Evolutionary conservation across 30 jellyfish, hydroid and myxozoan genomes (phyloP), one percentile per base, ranked within the genome.

Genomic region (Morbakka virulenta): DNA sequence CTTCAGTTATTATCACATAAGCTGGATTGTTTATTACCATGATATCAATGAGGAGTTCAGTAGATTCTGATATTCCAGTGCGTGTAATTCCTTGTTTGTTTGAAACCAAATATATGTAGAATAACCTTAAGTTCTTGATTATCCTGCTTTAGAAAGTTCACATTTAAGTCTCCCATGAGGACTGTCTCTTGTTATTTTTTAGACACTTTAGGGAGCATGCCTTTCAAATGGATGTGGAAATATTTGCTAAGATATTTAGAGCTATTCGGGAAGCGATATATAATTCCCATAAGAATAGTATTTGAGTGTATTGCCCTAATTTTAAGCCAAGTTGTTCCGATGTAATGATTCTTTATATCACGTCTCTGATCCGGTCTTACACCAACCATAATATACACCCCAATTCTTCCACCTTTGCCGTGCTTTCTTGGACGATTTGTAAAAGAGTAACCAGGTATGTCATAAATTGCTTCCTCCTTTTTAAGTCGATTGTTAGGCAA

Each of bases 81-180:
- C 90, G 86, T 41, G n/a, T 66, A 63, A 50, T 76, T 28, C 4
- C 75, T 51, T 76, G 69, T 61, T 34, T 85, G 90, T 62, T 85
- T 85, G 47, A 0, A 52, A 28, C 95, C 86, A 64, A 72, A 72
- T 32, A 41, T 65, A 34, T 26, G 30, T 21, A 84, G 28, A 47
- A 75, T 75, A 48, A 64, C 20, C 76, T 84, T 84, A 50, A 85
- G 67, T 22, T 85, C 86, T 76, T 52, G 75, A 81, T 76, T 85
- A 50, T 66, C 85, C 30, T 66, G 68, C 76, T 68, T 76, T 17
- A 75, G 90, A 64, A 75, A 84, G 32, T 76, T 65, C 20, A 70
- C 86, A 34, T 85, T 85, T 35, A 85, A 49, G 74, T 85, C 95
- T 61, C 90, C 86, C 71, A 76, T 83, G 77, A 76, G 69, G 79